Evolutionary conservation across 2,888 invertebrate species (phyloP), one percentile per base, ranked within the genome.

Genomic region (Dendrolimus pini): DNA sequence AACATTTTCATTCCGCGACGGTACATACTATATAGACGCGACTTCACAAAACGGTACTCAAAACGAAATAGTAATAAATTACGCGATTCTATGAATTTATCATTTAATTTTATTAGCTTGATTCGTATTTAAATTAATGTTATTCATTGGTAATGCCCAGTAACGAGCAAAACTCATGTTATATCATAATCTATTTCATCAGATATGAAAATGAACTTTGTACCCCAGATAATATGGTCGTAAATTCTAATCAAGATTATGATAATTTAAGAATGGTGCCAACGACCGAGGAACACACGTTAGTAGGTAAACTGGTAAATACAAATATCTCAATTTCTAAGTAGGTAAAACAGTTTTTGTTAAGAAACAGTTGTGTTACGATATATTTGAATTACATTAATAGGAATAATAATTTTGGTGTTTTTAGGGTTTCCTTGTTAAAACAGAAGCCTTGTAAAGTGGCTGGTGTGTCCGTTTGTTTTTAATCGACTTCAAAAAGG

Each of bases 251-350:
- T 30, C 0, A 30, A 30, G 6, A 47, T 47, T 47, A 47, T 47
- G 12, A 47, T 47, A 47, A 47, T 47, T 12, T 47, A 58, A 69
- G 71, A 80, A 77, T 77, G 76, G 77, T 75, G 83, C 72, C 81
- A 74, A 74, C 61, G 81, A 79, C 77, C 82, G 58, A 66, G 60
- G 66, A 75, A 73, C 72, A 73, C 74, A 71, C 72, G 77, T 74
- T 69, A 70, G 67, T 68, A 57, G 65, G 68, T 70, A 67, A 70
- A 67, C 60, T 67, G 64, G 69, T 66, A 67, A 65, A 65, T 65
- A 65, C 61, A 47, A 47, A 47, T 47, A 47, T 12, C 47, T 10
- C 47, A 47, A 47, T 67, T 58, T 57, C 53, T 59, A 66, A 65
- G 57, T 66, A 53, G 57, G 65, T 58, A 67, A 62, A 66, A 60